Evolutionary conservation across 2,888 invertebrate species (phyloP), one percentile per base, ranked within the genome.

Genomic region (Cordylochernes scorpioides): DNA sequence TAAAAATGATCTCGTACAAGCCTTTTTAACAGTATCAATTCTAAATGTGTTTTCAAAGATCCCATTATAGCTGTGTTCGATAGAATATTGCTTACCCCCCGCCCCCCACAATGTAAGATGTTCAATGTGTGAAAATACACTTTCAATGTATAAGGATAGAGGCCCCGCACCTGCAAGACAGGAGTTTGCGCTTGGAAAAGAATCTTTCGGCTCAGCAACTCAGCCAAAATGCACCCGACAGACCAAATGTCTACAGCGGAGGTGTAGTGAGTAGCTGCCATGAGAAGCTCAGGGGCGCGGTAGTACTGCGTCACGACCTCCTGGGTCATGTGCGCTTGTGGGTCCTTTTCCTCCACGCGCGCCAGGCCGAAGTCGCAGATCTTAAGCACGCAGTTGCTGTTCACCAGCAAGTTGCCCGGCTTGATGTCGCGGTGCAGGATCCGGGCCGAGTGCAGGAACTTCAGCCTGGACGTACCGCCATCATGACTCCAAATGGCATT

Each of bases 231-330:
- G 58, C 97, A 97, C 27, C 97, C 94, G 27, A 94, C 91, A 25
- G 84, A 86, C 97, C 94, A 97, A 29, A 94, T 80, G 54, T 97
- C 94, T 26, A 97, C 84, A 4, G 88, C 82, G 8, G 78, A 77
- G 7, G 80, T 72, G 59, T 97, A 97, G 53, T 91, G 86, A 46
- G 77, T 71, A 17, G 94, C 86, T 15, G 94, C 97, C 91, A 97
- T 94, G 36, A 97, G 63, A 46, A 97, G 80, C 60, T 97, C 94
- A 1, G 97, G 94, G 15, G 94, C 88, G 40, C 97, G 68, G 59
- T 97, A 97, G 61, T 97, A 97, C 61, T 97, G 97, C 42, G 97
- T 97, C 38, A 97, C 94, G 39, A 97, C 94, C 59, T 97, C 97
- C 58, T 94, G 94, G 21, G 97, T 97, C 91, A 97, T 94, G 55